These are phyloP conservation scores for Callorhinus ursinus DNA, from an alignment of 2,113 vertebrate genomes.

Conservation along the genomic window DNA sequence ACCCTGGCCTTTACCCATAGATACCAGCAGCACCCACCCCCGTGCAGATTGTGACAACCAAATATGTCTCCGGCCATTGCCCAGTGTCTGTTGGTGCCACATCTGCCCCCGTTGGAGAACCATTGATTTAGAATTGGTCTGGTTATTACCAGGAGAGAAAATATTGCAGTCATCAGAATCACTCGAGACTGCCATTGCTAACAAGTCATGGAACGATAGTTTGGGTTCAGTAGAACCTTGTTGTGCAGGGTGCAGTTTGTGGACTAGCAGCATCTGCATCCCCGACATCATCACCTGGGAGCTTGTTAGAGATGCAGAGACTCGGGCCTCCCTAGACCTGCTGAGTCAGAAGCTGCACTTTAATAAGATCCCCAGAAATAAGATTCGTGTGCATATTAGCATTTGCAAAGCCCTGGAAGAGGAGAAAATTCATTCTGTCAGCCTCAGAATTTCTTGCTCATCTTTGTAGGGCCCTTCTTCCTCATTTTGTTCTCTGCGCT, in stretches of 20 bases:
- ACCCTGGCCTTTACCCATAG: not conserved
- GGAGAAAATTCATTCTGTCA: not conserved
- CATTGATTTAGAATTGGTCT: not conserved
- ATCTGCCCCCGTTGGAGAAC: not conserved
- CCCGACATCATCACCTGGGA: not conserved
- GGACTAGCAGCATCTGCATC: not conserved
- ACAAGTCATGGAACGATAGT: not conserved
- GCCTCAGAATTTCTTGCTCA: not conserved
- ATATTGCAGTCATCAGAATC: not conserved
- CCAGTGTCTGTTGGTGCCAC: not conserved
- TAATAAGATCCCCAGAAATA: constrained; percentile 44
- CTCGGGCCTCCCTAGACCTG: not conserved
- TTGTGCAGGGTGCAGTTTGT: not conserved
- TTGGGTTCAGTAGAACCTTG: not conserved
- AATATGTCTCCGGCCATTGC: not conserved
- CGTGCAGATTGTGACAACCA: not conserved
- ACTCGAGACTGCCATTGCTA: not conserved
- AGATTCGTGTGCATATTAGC: not conserved
- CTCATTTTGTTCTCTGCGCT: not conserved
- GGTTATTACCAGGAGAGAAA: not conserved
- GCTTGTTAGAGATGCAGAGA: constrained; percentile 42
- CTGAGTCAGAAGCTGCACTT: constrained; percentile 24
- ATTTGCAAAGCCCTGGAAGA: not conserved
- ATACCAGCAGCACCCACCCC: not conserved
- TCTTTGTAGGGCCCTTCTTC: not conserved